These are phyloP conservation scores for Callinectes sapidus DNA, from an alignment of 2,888 invertebrate species.

Conservation along the genomic window DNA sequence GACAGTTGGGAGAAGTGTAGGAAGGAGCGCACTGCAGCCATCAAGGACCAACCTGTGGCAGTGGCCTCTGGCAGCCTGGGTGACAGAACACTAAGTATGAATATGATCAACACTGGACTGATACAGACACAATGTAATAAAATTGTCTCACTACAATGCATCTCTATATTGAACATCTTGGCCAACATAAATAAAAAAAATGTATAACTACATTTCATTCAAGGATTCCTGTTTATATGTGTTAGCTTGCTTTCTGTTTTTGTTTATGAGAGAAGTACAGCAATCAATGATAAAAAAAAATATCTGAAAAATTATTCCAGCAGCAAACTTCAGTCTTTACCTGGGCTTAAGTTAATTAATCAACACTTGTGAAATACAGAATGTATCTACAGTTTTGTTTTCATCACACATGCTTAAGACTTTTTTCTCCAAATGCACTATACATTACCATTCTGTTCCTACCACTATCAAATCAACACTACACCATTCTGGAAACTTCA, in stretches of 20 bases:
- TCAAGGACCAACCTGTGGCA: conserved; percentile 81
- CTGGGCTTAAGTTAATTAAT: too few species aligned
- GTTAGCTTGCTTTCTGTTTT: background rate
- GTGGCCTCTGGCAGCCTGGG: conserved; percentile 73
- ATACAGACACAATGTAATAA: background rate
- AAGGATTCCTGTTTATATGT: background rate
- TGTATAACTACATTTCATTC: background rate
- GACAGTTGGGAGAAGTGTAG: conserved; percentile 97
- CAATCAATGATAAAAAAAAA: background rate
- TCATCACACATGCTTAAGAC: too few species aligned
- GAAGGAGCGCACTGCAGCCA: conserved; percentile 95
- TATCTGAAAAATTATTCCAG: background rate
- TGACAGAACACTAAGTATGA: background rate
- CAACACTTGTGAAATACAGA: too few species aligned
- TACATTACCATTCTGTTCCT: too few species aligned
- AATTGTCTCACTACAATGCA: background rate
- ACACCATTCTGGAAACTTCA: too few species aligned
- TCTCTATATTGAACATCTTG: background rate
- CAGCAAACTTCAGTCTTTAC: background rate
- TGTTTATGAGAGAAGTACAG: background rate
- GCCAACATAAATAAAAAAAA: background rate
- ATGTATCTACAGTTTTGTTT: too few species aligned
- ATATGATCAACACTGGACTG: background rate
- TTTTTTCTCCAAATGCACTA: too few species aligned
- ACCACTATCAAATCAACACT: too few species aligned